A percentile compares a stretch with the other conserved stretches of the same genome.
Conservation (phyloP, 2,888 invertebrate genomes). For the Agrenia bidenticulata region DNA sequence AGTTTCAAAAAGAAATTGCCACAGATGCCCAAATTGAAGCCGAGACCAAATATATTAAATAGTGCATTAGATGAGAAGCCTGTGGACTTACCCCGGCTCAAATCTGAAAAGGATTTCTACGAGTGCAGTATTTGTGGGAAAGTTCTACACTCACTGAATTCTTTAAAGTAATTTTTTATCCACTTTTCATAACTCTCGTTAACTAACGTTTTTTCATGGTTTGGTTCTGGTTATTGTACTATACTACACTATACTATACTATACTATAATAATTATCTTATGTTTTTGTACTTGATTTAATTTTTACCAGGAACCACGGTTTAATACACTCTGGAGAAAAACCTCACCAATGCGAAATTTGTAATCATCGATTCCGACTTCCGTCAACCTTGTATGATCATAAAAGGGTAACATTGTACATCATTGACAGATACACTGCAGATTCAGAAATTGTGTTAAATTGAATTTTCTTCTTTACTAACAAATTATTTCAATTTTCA, state of each 20-base stretch:
- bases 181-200: neutral
- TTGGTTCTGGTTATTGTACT: too few relatives aligned
- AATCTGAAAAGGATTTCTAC: neutral
- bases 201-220: neutral
- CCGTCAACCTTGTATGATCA: conserved; percentile 12
- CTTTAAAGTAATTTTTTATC: neutral
- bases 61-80: conserved; percentile 3
- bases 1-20: too few relatives aligned
- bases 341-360: conserved; percentile 15
- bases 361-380: conserved; percentile 9
- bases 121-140: conserved; percentile 1
- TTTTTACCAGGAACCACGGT: conserved; percentile 5
- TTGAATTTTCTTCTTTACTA: neutral
- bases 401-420: conserved; percentile 15
- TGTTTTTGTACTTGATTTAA: too few relatives aligned
- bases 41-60: neutral
- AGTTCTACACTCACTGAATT: neutral
- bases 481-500: neutral
- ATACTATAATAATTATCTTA: too few relatives aligned
- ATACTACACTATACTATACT: too few relatives aligned
- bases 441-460: neutral
- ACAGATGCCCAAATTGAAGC: conserved; percentile 1
- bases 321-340: conserved; percentile 15
- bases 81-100: neutral
- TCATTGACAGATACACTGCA: neutral